Evolutionary conservation across 2,797 vertebrate genomes (phyloP).

Genomic region (Hapalemur alaotrensis): DNA sequence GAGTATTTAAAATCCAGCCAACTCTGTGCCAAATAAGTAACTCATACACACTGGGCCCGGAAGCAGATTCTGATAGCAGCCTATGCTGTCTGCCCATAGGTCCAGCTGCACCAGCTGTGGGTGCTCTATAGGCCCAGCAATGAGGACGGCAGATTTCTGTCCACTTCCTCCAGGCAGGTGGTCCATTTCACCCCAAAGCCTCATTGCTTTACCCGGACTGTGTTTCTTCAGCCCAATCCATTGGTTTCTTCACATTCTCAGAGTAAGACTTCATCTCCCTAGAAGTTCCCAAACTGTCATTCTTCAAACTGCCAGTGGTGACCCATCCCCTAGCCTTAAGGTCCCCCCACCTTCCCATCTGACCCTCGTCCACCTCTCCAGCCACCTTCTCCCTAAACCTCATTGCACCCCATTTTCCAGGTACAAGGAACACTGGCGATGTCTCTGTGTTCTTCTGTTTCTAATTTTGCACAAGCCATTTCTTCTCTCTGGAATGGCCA

Average conservation of each 20-base stretch:
- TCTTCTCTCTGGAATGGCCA: neutral
- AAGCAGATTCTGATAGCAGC: neutral
- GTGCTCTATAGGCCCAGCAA: neutral
- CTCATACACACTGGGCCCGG: fast-evolving
- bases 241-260: neutral
- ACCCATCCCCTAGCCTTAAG: neutral
- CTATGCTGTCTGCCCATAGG: neutral
- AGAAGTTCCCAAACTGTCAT: neutral
- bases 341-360: neutral
- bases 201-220: neutral
- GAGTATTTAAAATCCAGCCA: neutral
- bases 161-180: neutral
- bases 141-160: neutral
- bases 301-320: neutral
- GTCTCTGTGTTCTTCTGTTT: fast-evolving
- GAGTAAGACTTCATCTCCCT: neutral
- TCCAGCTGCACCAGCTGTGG: neutral
- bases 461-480: neutral
- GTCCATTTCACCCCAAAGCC: neutral
- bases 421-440: neutral
- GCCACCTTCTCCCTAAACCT: neutral
- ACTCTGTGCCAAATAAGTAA: neutral
- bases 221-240: neutral
- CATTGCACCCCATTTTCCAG: neutral
- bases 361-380: neutral